These are phyloP conservation scores for Ceratina calcarata DNA, from an alignment of 1,140 invertebrate species.

Conservation along the genomic window DNA sequence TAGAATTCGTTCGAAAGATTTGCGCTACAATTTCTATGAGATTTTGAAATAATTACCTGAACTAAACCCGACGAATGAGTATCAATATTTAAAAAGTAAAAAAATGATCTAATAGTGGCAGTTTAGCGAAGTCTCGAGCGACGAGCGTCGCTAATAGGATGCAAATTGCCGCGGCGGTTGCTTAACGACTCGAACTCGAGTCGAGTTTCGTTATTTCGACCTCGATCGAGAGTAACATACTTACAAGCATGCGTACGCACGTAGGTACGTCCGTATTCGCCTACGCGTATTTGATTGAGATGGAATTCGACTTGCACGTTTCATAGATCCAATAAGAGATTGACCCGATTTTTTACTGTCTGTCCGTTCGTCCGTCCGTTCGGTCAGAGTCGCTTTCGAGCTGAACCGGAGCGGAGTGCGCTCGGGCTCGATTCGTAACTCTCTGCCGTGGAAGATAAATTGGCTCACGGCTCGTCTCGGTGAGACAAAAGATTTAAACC, in stretches of 20 bases:
- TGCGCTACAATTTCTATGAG: no score
- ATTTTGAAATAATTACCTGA: not conserved
- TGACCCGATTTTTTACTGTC: slow-evolving; percentile 49
- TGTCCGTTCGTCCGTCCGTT: not conserved
- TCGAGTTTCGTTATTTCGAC: slow-evolving; percentile 44
- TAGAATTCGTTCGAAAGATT: no score
- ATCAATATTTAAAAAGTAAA: not conserved
- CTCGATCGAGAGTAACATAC: slow-evolving; percentile 16
- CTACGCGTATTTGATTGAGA: slow-evolving; percentile 37
- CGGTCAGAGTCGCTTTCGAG: slow-evolving; percentile 34
- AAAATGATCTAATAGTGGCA: no score
- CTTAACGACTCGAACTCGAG: slow-evolving; percentile 12
- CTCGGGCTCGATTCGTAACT: not conserved
- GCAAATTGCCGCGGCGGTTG: slow-evolving; percentile 5
- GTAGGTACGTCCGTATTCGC: slow-evolving; percentile 15
- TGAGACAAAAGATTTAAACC: slow-evolving; percentile 1
- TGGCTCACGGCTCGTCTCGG: not conserved
- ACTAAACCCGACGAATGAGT: not conserved
- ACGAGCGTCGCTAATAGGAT: not conserved
- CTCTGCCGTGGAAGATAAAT: slow-evolving; percentile 23
- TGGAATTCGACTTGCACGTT: slow-evolving; percentile 56
- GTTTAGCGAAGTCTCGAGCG: not conserved
- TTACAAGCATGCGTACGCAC: no score
- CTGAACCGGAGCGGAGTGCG: not conserved
- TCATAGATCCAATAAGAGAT: slow-evolving; percentile 61